Conservation (phyloP, 2,888 invertebrate species). For the Synergus japonicus region DNA sequence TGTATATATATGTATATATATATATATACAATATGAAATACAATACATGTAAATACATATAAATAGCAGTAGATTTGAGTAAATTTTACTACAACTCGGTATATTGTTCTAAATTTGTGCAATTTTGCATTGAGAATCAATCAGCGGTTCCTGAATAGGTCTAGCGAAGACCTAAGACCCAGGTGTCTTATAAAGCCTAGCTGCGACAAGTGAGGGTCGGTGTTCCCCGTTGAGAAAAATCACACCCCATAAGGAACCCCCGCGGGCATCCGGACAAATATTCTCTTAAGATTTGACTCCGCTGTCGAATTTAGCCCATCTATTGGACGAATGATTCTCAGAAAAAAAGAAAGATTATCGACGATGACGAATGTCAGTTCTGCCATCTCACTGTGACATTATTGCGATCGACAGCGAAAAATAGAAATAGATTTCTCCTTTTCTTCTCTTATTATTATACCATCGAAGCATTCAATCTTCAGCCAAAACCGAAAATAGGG, state of each 20-base stretch:
- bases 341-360: conserved; percentile 45
- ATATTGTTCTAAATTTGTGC: not conserved
- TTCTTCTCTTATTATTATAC: not conserved
- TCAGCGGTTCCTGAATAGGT: not conserved
- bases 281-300: conserved; percentile 48
- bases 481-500: not conserved
- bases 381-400: conserved; percentile 13
- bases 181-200: not conserved
- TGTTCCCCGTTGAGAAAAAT: conserved; percentile 66
- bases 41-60: no score
- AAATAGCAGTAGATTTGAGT: no score
- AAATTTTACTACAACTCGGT: not conserved
- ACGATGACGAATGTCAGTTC: conserved; percentile 42
- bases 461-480: no score
- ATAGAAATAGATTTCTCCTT: conserved; percentile 12
- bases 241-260: conserved; percentile 63
- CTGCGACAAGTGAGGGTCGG: conserved; percentile 46
- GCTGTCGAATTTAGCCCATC: not conserved
- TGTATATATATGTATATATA: no score
- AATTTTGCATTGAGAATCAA: not conserved
- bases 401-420: conserved; percentile 9
- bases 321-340: conserved; percentile 43
- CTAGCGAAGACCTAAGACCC: not conserved
- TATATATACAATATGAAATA: no score
- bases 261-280: conserved; percentile 57